Evolutionary conservation across 1,140 invertebrate species (phyloP), one percentile per base, ranked within the genome.

Genomic region (Eupeodes corollae): DNA sequence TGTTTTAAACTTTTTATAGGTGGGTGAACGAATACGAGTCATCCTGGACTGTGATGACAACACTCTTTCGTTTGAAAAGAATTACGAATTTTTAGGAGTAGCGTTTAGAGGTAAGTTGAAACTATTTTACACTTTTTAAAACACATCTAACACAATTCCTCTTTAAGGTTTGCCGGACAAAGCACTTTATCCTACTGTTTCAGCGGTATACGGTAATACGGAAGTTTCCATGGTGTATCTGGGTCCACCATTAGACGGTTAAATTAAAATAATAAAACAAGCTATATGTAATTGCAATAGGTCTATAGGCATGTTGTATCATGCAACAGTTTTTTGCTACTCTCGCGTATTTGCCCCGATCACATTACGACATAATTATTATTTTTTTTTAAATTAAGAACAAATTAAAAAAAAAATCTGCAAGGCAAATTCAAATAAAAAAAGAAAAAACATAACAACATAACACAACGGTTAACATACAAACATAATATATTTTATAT

Each of bases 151-250:
- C 50, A 37, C 53, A 38, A n/a, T 43, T 47, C 43, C 55, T 51
- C 33, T 78, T 77, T 43, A 67, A 91, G 86, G 91, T 52, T 78
- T 97, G 65, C 94, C 92, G 52, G 86, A 90, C 65, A 92, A 90
- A 70, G 89, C 83, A 71, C 73, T 98, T 43, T 98, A 91, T 71
- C 95, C 95, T 48, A 88, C 93, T 50, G 88, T 98, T 49, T 97
- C 93, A 47, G 94, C 93, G 44, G 95, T 98, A 31, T 98, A 98
- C 77, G 95, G 94, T 51, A 98, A 98, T 69, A 98, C 94, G 30
- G 95, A 98, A 79, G 92, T 98, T n/a, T 96, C 94, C 19, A 98
- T 98, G 93, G 89, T 98, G n/a, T 98, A 98, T 70, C 73, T 96
- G 54, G 95, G 94, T 50, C 82, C 84, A 41, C 93, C 93, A 15